These are phyloP conservation scores for Pemphigus obesinymphae DNA, from an alignment of 1,140 invertebrate genomes.

Conservation along the genomic window DNA sequence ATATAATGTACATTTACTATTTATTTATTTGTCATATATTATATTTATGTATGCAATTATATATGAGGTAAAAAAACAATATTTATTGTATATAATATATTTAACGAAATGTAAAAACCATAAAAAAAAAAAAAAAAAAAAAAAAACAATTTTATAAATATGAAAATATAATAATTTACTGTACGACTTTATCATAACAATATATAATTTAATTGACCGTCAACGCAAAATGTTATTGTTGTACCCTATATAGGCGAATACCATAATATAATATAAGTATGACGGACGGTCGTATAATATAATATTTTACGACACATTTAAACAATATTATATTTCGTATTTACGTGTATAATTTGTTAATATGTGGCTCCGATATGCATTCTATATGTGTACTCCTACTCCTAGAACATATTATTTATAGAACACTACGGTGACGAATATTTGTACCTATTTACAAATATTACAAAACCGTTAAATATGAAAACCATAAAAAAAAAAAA, in stretches of 20 bases:
- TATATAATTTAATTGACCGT: not conserved
- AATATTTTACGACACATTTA: not conserved
- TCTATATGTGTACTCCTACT: no score
- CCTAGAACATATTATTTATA: no score
- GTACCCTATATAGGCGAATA: not conserved
- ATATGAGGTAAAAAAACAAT: not conserved
- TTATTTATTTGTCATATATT: not conserved
- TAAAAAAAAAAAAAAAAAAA: slow-evolving; percentile 7
- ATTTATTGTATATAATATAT: not conserved
- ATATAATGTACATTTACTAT: not conserved
- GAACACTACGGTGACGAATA: no score
- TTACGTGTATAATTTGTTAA: no score
- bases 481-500: no score
- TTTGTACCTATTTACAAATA: no score
- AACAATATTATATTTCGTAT: not conserved
- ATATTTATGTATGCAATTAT: not conserved
- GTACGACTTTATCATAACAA: not conserved
- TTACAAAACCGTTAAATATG: no score
- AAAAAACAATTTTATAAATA: not conserved
- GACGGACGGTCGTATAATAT: not conserved
- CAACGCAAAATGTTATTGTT: not conserved
- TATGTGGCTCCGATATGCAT: no score
- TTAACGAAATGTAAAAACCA: slow-evolving; percentile 4
- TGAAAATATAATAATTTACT: not conserved
- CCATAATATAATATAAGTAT: no score